Evolutionary conservation across 2,797 vertebrate genomes (phyloP).

Genomic region (Avahi laniger): DNA sequence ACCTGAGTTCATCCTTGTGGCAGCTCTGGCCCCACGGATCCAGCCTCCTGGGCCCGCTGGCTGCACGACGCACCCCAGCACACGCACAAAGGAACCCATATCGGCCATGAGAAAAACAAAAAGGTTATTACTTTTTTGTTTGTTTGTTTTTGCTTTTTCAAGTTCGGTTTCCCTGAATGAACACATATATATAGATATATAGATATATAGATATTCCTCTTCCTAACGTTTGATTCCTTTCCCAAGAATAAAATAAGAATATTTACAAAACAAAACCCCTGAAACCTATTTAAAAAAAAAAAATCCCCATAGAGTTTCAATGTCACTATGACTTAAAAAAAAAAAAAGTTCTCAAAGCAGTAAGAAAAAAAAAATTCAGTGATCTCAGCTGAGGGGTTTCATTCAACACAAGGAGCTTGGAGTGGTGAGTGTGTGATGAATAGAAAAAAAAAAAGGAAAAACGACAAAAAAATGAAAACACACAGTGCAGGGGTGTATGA

Average conservation of each 20-base stretch:
- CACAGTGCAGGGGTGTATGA: slow-evolving; percentile 83
- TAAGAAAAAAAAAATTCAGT: slow-evolving; percentile 1
- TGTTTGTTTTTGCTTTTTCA: slow-evolving; percentile 62
- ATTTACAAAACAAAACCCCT: slow-evolving; percentile 83
- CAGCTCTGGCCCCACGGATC: not conserved
- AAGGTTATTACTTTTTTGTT: not conserved
- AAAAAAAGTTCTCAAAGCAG: slow-evolving; percentile 18
- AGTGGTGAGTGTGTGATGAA: not conserved
- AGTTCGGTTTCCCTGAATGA: slow-evolving; percentile 81
- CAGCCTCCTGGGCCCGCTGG: not conserved
- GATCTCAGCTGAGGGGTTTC: slow-evolving; percentile 67
- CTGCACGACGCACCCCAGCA: not conserved
- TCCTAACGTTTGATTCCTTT: slow-evolving; percentile 70
- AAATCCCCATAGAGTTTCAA: slow-evolving; percentile 61
- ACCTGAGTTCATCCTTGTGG: slow-evolving; percentile 55
- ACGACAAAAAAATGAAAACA: slow-evolving; percentile 69
- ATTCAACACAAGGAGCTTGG: slow-evolving; percentile 69
- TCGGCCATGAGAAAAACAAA: slow-evolving; percentile 16
- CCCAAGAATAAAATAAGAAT: slow-evolving; percentile 84
- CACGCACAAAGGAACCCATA: not conserved
- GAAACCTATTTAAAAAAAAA: slow-evolving; percentile 62
- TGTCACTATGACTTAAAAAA: slow-evolving; percentile 67
- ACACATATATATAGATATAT: slow-evolving; percentile 82
- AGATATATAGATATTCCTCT: slow-evolving; percentile 72
- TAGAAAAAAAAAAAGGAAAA: slow-evolving; percentile 56